Evolutionary conservation across 2,797 vertebrate species (phyloP).

Genomic region (Onychomys arenicola): DNA sequence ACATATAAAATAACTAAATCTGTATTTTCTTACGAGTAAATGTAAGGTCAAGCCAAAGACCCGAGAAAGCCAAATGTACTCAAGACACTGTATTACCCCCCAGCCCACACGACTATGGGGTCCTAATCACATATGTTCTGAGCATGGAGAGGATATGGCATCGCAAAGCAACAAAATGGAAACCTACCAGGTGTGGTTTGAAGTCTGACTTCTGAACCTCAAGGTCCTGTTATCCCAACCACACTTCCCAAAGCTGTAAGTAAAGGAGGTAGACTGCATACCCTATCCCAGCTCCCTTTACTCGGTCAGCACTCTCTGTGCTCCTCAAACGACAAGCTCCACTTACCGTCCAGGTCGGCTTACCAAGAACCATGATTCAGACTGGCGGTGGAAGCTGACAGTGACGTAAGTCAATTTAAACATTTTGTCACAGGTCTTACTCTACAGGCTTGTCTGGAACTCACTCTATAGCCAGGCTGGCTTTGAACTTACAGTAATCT

Average conservation of each 20-base stretch:
- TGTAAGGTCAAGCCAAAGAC: not conserved
- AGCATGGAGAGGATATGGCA: not conserved
- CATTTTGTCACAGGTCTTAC: not conserved
- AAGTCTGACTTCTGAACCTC: not conserved
- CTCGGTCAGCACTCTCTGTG: not conserved
- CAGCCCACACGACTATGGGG: not conserved
- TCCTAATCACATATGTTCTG: not conserved
- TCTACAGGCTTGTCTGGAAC: not conserved
- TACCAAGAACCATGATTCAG: not conserved
- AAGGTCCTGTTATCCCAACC: not conserved
- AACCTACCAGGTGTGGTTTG: not conserved
- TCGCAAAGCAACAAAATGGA: not conserved
- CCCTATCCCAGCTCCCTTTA: not conserved
- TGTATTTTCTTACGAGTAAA: slow-evolving; percentile 56
- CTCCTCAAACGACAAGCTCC: not conserved
- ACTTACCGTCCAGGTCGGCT: not conserved
- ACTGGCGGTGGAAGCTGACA: not conserved
- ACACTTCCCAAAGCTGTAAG: not conserved
- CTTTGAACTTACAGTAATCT: not conserved
- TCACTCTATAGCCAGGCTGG: not conserved
- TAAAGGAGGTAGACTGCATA: not conserved
- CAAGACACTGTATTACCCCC: not conserved
- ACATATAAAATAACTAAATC: not conserved
- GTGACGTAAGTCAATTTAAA: not conserved
- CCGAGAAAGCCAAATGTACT: not conserved